Base-by-base conservation (phyloP, 2,888 invertebrate species). In the Leptinotarsa rubiginosa region DNA sequence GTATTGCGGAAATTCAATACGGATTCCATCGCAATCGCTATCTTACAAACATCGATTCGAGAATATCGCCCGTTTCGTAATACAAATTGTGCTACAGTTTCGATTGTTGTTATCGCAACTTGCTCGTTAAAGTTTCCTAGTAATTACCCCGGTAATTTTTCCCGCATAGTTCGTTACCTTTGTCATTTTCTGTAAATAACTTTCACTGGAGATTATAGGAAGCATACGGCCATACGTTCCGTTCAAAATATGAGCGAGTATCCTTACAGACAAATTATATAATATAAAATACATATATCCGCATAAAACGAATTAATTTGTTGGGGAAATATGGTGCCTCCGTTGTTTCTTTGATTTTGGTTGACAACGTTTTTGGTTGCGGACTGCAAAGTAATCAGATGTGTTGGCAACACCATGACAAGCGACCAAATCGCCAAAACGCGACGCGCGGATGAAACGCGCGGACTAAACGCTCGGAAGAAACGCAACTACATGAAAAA, bases 101-200 rank as follows among this genome's bases (percentile, higher is more conserved):
- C 68, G 49, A 69, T 69, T 64, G 69, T 62, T 56, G 54, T 69
- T 62, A 49, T 62, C 20, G 18, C 49, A 4, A 5, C 49, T n/a
- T 59, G 69, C 59, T 56, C 25, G 65, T 22, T 56, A 31, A 18
- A 70, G 59, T 62, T 70, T 70, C 70, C 74, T 70, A 52, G 64
- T 69, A 49, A 74, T 67, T 70, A 70, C 52, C 67, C 22, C 50
- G 22, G 31, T 50, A 47, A 69, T 70, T 73, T 74, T 74, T 56
- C 54, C 56, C 67, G 41, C 41, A 62, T 41, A 15, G 47, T 31
- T 64, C 47, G 73, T 25, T 52, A 18, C 52, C 54, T 54, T 68
- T 15, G 68, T 41, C 68, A 68, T 54, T 54, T 68, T 68, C 31
- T 68, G 52, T 68, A 31, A 25, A 52, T 10, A 12, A 68, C 74